phyloP scores from a whole-genome alignment of 1,140 invertebrate genomes.

The Drosophila orosa region DNA sequence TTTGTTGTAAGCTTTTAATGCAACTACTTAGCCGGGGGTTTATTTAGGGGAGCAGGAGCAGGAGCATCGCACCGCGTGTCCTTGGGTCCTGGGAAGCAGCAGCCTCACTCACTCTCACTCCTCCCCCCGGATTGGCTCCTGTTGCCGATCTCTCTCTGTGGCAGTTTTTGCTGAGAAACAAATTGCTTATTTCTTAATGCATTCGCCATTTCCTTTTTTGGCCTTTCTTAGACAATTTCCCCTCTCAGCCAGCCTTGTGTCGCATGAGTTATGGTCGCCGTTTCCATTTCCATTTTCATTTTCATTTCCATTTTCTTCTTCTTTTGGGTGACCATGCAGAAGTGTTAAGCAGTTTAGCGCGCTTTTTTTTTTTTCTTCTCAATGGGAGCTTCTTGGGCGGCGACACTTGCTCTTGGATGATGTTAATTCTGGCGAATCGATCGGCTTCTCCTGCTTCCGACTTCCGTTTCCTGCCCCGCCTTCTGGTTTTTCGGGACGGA shows the following conservation, averaged over 20 bases:
- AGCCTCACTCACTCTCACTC: conserved; percentile 16
- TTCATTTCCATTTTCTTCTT: conserved; percentile 46
- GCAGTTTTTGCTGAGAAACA: conserved; percentile 61
- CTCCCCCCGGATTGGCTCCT: conserved; percentile 53
- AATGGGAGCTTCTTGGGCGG: conserved; percentile 15
- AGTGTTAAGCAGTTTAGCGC: conserved; percentile 81
- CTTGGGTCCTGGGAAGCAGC: conserved; percentile 50
- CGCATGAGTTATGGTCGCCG: conserved; percentile 70
- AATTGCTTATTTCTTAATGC: conserved; percentile 82
- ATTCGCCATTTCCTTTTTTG: conserved; percentile 76
- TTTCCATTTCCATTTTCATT: conserved; percentile 51
- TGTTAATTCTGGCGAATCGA: conserved; percentile 23
- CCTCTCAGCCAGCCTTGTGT: conserved; percentile 8
- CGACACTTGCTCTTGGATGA: conserved; percentile 38
- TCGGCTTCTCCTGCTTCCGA: conserved; percentile 8
- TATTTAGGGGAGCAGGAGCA: not conserved
- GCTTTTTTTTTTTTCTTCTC: no score
- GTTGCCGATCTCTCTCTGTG: conserved; percentile 32
- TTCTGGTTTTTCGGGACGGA: conserved; percentile 8
- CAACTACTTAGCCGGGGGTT: conserved; percentile 71
- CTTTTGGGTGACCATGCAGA: conserved; percentile 72
- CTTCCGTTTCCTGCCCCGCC: conserved; percentile 23
- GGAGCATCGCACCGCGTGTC: conserved; percentile 40
- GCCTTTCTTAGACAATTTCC: conserved; percentile 71
- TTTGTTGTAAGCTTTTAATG: conserved; percentile 74